A percentile compares a stretch with the other conserved stretches of the same genome.
These are phyloP conservation scores for Heliconius hermathena DNA, from an alignment of 1,140 invertebrate genomes.

Conservation along the genomic window DNA sequence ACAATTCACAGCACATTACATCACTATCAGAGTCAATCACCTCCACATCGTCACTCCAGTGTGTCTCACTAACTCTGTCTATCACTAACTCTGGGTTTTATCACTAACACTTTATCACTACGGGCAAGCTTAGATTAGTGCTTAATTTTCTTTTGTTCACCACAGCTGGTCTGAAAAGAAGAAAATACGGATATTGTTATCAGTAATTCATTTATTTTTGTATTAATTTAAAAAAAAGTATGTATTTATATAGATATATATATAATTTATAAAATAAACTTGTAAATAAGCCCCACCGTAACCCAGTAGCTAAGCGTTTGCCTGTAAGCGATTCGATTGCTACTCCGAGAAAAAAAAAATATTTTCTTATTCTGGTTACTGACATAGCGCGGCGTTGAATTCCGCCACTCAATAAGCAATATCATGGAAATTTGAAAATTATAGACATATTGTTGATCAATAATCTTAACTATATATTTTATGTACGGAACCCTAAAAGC, in stretches of 20 bases:
- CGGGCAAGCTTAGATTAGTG: not conserved
- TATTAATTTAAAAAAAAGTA: not conserved
- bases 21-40: constrained; percentile 45
- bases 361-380: no score
- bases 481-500: not conserved
- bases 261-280: no score
- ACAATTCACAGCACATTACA: constrained; percentile 61
- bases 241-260: not conserved
- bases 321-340: no score
- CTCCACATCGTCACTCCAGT: constrained; percentile 54
- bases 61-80: constrained; percentile 46
- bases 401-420: no score
- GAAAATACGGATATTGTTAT: not conserved
- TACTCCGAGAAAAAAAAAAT: no score
- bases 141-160: not conserved
- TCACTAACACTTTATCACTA: constrained; percentile 12
- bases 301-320: no score
- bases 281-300: no score
- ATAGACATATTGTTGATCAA: no score
- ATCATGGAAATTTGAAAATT: no score
- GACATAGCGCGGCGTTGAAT: no score
- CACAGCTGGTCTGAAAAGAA: constrained; percentile 4
- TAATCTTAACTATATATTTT: not conserved
- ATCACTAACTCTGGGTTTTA: not conserved
- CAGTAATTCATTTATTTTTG: not conserved